Conservation (phyloP, 2,888 invertebrate genomes). For the Trachelus iudaicus region DNA sequence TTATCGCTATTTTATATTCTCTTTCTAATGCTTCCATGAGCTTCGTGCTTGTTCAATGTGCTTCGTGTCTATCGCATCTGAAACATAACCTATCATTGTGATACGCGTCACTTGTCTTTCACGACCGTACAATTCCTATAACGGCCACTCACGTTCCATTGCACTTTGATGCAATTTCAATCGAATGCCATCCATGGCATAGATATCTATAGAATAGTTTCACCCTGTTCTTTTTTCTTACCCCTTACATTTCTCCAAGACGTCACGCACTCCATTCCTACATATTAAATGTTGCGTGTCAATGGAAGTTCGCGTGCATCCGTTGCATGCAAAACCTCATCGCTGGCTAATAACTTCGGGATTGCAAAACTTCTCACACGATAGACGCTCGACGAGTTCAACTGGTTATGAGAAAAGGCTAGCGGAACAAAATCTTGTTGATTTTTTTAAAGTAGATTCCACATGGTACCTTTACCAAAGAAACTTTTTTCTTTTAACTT, state of each 20-base stretch:
- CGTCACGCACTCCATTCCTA: not conserved
- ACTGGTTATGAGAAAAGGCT: not conserved
- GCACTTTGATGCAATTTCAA: not conserved
- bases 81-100: not conserved
- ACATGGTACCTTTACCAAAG: not conserved
- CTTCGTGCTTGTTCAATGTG: not conserved
- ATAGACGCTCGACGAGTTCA: not conserved
- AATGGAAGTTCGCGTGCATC: constrained; percentile 25
- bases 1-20: not conserved
- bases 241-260: not conserved
- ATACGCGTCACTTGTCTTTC: not conserved
- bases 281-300: constrained; percentile 21
- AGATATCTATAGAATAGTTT: constrained; percentile 28
- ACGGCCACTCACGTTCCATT: not conserved
- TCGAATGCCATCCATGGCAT: not conserved
- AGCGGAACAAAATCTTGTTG: not conserved
- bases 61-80: not conserved
- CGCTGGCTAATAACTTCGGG: not conserved
- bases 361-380: not conserved
- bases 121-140: not conserved
- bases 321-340: constrained; percentile 20
- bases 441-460: not conserved
- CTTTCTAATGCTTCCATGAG: not conserved
- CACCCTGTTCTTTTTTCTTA: constrained; percentile 25
- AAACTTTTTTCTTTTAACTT: not conserved